A percentile compares a stretch with the other conserved stretches of the same genome.
These are phyloP conservation scores for Dryocosmus kuriphilus DNA, from an alignment of 2,888 invertebrate species.

Conservation along the genomic window DNA sequence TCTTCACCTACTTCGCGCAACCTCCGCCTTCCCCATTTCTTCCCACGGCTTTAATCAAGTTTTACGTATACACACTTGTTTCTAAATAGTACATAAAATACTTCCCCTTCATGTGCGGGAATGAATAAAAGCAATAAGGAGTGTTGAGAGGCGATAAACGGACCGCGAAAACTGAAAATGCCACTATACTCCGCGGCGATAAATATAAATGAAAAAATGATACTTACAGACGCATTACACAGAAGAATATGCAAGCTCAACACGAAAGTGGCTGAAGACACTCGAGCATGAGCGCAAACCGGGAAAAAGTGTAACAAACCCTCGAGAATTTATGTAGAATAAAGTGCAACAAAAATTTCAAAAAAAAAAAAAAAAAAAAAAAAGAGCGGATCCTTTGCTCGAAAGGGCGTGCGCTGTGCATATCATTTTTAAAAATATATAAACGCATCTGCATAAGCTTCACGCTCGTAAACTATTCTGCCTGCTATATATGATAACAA, in stretches of 20 bases:
- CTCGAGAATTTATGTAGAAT: slow-evolving; percentile 8
- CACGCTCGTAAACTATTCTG: background rate
- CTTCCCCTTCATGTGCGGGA: background rate
- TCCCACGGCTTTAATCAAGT: slow-evolving; percentile 34
- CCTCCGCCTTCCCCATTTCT: background rate
- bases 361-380: background rate
- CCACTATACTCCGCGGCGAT: background rate
- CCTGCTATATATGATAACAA: slow-evolving; percentile 18
- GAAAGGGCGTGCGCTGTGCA: background rate
- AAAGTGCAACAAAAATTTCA: background rate
- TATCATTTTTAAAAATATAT: slow-evolving; percentile 21
- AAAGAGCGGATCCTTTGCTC: background rate
- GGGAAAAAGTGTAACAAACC: background rate
- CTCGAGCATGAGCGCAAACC: background rate
- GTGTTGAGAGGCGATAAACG: background rate
- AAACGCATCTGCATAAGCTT: slow-evolving; percentile 10
- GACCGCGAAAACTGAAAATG: slow-evolving; percentile 27
- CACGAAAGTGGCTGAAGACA: slow-evolving; percentile 15
- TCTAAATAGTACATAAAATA: slow-evolving; percentile 15
- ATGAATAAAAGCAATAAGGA: slow-evolving; percentile 14
- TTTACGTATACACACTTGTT: slow-evolving; percentile 31
- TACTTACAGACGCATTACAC: slow-evolving; percentile 31
- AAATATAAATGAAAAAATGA: slow-evolving; percentile 33
- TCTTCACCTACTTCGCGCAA: slow-evolving; percentile 28
- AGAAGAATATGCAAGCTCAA: slow-evolving; percentile 34